Base-by-base conservation (phyloP, 2,888 invertebrate species). In the Uropetala carovei region DNA sequence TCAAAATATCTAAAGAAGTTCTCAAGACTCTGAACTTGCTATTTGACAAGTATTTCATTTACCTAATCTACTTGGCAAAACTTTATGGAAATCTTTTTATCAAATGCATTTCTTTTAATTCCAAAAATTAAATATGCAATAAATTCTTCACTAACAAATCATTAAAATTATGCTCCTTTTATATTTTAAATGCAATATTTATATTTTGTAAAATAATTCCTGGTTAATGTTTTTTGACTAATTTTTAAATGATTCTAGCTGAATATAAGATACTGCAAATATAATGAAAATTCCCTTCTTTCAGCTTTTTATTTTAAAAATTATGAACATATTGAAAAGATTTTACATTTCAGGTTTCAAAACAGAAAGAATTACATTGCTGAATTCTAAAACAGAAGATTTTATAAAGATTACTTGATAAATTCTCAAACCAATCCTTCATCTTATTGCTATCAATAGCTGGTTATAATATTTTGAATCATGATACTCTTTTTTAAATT, bases 271-370 rank as follows among this genome's bases (percentile, higher is more conserved):
- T 27, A 68, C 64, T 92, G 75, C 75, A 75, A 43, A 75, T 56
- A 43, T 68, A 64, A 92, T 92, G 27, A 30, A 16, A 27, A 13
- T 27, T 3, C 14, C 68, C 75, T 92, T 60, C 3, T 92, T 92
- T 43, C 43, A 43, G 22, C 22, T 75, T 43, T 83, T 83, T n/a
- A 30, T 30, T 56, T 58, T 11, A 30, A n/a, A 56, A 56, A 30
- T 56, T 85, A 57, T 56, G 5, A 27, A 75, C 3, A 14, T 89
- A 14, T 64, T 75, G 58, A 92, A 30, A 16, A 92, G n/a, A 1
- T 57, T 56, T 58, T 92, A 2, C 30, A 92, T 60, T 60, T 91
- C 58, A 57, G 85, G 58, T 58, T 30, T 85, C 18, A 85, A 85
- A 30, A 56, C 56, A 30, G 30, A 56, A 30, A 56, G 8, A 30